A percentile compares a stretch with the other conserved stretches of the same genome.
These are phyloP conservation scores for Amphiprion clarkii DNA, from an alignment of 2,797 vertebrate species.

Conservation along the genomic window DNA sequence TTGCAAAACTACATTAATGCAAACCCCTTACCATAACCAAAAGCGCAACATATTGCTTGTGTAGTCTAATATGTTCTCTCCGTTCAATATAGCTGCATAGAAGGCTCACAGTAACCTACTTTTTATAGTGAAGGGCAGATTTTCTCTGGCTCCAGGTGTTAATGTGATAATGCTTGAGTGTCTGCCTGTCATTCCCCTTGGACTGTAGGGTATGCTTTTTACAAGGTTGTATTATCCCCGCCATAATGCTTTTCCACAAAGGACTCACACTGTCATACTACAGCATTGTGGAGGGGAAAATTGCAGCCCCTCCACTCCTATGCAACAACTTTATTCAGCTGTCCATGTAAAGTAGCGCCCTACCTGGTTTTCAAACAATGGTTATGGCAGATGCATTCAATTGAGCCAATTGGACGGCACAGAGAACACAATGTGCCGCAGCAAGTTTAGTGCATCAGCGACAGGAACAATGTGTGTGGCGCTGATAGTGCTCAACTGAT, in stretches of 20 bases:
- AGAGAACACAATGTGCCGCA: slow-evolving; percentile 28
- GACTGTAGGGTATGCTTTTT: slow-evolving; percentile 58
- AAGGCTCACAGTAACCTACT: slow-evolving; percentile 25
- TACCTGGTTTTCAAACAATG: slow-evolving; percentile 64
- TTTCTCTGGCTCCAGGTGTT: slow-evolving; percentile 64
- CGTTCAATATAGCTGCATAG: slow-evolving; percentile 22
- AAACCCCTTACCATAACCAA: background rate
- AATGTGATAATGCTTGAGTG: slow-evolving; percentile 76
- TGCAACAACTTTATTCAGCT: slow-evolving; percentile 65
- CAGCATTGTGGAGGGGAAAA: slow-evolving; percentile 63
- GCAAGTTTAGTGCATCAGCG: slow-evolving; percentile 27
- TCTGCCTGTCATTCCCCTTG: slow-evolving; percentile 67
- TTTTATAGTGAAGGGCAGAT: slow-evolving; percentile 60
- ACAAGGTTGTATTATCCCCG: slow-evolving; percentile 71
- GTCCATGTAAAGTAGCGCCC: slow-evolving; percentile 31
- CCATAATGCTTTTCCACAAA: slow-evolving; percentile 74
- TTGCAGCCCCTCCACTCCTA: slow-evolving; percentile 64
- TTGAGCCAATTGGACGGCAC: slow-evolving; percentile 53
- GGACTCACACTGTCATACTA: slow-evolving; percentile 59
- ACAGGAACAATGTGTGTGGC: slow-evolving; percentile 27
- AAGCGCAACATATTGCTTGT: slow-evolving; percentile 3
- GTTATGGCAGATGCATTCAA: slow-evolving; percentile 55
- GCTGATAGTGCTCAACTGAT: slow-evolving; percentile 11
- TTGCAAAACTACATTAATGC: background rate
- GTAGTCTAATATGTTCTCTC: slow-evolving; percentile 19